Percentiles rank a stretch among this genome's conserved stretches.
Conservation (phyloP, 2,888 invertebrate genomes). For the Dimorphilus gyrociliatus region DNA sequence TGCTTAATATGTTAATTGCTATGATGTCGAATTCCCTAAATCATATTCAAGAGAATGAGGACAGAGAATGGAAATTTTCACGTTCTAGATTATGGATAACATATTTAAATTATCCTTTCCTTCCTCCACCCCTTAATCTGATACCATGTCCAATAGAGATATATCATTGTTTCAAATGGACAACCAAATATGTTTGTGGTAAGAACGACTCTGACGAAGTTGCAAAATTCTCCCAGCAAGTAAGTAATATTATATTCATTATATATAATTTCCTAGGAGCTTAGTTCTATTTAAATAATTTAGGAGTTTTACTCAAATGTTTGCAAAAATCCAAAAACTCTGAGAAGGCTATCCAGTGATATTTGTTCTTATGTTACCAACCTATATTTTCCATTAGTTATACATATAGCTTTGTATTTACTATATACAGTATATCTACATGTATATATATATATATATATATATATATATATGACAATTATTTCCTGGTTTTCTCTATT, state of each 20-base stretch:
- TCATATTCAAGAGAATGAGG: conserved; percentile 4
- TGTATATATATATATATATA: too few relatives aligned
- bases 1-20: conserved; percentile 7
- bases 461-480: too few relatives aligned
- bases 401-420: conserved; percentile 2
- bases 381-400: conserved; percentile 1
- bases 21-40: conserved; percentile 6
- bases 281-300: not conserved
- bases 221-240: not conserved
- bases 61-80: conserved; percentile 5
- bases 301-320: not conserved
- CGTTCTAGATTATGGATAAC: conserved; percentile 3
- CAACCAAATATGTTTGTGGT: not conserved
- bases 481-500: too few relatives aligned
- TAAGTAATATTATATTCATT: not conserved
- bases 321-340: not conserved
- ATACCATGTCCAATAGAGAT: conserved; percentile 3
- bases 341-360: not conserved
- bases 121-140: conserved; percentile 5
- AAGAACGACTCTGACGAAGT: not conserved
- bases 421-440: too few relatives aligned
- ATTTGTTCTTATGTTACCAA: conserved; percentile 1
- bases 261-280: too few relatives aligned
- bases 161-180: conserved; percentile 1
- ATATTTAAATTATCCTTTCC: conserved; percentile 4